These are phyloP conservation scores for Pelusios castaneus DNA, from an alignment of 2,113 vertebrate species.

Conservation along the genomic window DNA sequence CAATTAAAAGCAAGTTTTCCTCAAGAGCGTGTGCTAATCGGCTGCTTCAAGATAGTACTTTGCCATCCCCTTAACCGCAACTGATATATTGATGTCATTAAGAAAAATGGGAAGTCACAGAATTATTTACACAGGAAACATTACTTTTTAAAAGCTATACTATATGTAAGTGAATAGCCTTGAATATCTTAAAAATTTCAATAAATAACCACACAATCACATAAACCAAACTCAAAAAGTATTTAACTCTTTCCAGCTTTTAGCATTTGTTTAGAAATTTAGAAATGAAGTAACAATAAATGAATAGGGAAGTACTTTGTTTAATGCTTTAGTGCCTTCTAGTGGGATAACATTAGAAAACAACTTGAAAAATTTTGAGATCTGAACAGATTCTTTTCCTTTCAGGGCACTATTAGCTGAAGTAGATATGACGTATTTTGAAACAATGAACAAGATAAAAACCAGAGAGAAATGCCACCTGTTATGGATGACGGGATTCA, in stretches of 20 bases:
- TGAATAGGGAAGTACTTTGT: neutral
- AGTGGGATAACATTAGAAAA: slow-evolving; percentile 24
- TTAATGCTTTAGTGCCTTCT: slow-evolving; percentile 74
- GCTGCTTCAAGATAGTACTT: neutral
- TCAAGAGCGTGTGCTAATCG: neutral
- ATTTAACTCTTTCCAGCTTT: neutral
- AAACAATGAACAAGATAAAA: neutral
- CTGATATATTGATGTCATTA: neutral
- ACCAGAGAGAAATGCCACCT: neutral
- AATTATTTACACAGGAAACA: slow-evolving; percentile 19
- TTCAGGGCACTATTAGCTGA: neutral
- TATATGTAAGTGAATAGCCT: slow-evolving; percentile 4
- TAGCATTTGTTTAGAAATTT: neutral
- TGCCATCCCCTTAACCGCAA: neutral
- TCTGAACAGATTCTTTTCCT: neutral
- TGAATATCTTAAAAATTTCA: neutral
- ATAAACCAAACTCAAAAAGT: neutral
- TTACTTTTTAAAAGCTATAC: neutral
- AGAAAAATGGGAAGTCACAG: neutral
- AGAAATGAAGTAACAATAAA: neutral
- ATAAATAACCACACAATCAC: slow-evolving; percentile 9
- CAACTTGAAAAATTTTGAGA: accelerated
- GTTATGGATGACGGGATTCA: accelerated
- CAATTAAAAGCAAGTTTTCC: slow-evolving; percentile 40
- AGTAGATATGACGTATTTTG: neutral